Conservation (phyloP, 92 coral and sea anemone genomes). For the Paragorgia papillata region DNA sequence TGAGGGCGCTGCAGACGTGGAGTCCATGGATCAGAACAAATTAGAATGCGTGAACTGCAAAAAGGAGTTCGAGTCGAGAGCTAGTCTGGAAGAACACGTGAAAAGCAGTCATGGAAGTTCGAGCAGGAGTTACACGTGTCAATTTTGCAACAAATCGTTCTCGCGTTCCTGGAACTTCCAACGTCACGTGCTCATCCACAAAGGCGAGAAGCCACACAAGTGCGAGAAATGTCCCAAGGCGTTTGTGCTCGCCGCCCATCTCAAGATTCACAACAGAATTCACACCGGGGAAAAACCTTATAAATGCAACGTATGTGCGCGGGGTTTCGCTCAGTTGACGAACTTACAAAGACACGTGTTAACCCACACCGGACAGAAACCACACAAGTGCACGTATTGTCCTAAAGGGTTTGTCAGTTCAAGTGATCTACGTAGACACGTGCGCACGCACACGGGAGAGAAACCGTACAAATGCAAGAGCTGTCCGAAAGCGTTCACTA, state of each 20-base stretch:
- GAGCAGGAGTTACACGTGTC: slow-evolving; percentile 40
- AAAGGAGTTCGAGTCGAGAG: slow-evolving; percentile 19
- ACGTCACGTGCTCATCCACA: slow-evolving; percentile 47
- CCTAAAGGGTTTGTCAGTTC: slow-evolving; percentile 47
- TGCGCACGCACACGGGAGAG: slow-evolving; percentile 42
- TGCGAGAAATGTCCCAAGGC: slow-evolving; percentile 50
- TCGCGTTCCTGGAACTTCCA: slow-evolving; percentile 48
- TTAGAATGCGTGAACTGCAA: slow-evolving; percentile 25
- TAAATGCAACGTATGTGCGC: slow-evolving; percentile 38
- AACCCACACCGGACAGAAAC: slow-evolving; percentile 45
- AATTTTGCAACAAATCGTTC: slow-evolving; percentile 36
- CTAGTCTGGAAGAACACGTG: slow-evolving; percentile 36
- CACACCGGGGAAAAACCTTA: slow-evolving; percentile 45
- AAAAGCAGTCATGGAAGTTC: slow-evolving; percentile 32
- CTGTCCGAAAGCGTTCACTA: slow-evolving; percentile 45
- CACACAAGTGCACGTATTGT: slow-evolving; percentile 44
- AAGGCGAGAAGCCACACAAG: slow-evolving; percentile 47
- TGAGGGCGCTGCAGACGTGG: slow-evolving; percentile 8
- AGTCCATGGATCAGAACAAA: slow-evolving; percentile 3
- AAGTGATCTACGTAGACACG: slow-evolving; percentile 36
- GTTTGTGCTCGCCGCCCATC: slow-evolving; percentile 42
- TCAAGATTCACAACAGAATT: slow-evolving; percentile 45
- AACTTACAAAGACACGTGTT: slow-evolving; percentile 44
- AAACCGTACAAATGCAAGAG: slow-evolving; percentile 31
- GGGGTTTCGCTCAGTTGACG: slow-evolving; percentile 44